Conservation (phyloP, 2,888 invertebrate species). For the Lithophane socia region DNA sequence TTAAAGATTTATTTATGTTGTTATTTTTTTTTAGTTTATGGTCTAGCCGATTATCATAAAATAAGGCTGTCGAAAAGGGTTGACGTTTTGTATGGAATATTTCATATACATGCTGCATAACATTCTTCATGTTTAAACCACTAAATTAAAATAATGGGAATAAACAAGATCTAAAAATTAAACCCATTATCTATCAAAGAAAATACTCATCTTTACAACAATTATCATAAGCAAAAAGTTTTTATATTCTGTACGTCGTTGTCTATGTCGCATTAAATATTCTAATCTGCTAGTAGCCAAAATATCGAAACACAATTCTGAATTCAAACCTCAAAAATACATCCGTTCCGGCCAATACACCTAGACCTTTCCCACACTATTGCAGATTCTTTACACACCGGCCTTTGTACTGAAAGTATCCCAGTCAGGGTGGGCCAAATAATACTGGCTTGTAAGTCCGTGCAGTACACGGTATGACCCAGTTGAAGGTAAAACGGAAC, state of each 20-base stretch:
- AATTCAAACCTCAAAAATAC: slow-evolving; percentile 60
- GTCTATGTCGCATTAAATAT: slow-evolving; percentile 20
- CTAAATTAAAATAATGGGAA: too few species aligned
- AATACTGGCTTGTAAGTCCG: slow-evolving; percentile 49
- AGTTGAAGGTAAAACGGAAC: slow-evolving; percentile 69
- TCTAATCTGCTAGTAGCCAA: slow-evolving; percentile 34
- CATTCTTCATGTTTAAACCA: too few species aligned
- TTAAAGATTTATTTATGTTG: too few species aligned
- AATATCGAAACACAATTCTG: slow-evolving; percentile 49
- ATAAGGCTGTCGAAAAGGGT: too few species aligned
- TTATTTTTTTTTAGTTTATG: too few species aligned
- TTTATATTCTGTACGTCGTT: too few species aligned
- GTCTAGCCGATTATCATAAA: too few species aligned
- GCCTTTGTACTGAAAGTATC: slow-evolving; percentile 26
- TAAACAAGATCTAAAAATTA: too few species aligned
- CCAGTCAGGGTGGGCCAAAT: slow-evolving; percentile 40
- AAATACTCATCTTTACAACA: background rate
- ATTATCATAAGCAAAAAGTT: background rate
- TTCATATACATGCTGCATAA: too few species aligned
- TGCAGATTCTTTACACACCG: slow-evolving; percentile 21
- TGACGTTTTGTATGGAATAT: too few species aligned
- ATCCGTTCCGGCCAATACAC: slow-evolving; percentile 51
- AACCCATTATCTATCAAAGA: background rate
- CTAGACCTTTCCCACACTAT: slow-evolving; percentile 46
- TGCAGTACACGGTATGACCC: slow-evolving; percentile 66